Base-by-base conservation (phyloP, 2,113 vertebrate species). In the Actenoides lindsayi region DNA sequence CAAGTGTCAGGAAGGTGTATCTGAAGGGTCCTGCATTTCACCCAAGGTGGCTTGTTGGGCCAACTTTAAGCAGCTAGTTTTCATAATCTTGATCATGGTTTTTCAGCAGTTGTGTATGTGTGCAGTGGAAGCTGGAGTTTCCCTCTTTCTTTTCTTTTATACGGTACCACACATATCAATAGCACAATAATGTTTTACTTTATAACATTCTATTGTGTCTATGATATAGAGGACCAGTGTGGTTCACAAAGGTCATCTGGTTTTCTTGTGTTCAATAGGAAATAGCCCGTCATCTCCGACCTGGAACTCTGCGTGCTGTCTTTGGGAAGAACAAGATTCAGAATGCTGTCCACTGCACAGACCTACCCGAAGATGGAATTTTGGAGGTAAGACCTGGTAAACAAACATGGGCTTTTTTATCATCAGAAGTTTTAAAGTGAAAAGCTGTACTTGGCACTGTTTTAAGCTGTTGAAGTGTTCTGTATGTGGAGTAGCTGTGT, bases 281-380 rank as follows among this genome's bases (percentile, higher is more conserved):
- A 97, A 98, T 99, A 46, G 99, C 99, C 20, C 98, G 98, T 30
- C 98, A 98, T 76, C 98, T 99, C 27, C 98, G 99, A 31, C 99
- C 99, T 33, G 91, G 92, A 51, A 99, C 99, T 5, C 97, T 99
- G 83, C 98, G 99, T 30, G 99, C 99, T 30, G 73, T 98, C 44
- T 99, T 98, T 24, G 99, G 99, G 37, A 99, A 98, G 96, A 99
- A 98, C 85, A 99, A 98, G 97, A 96, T 99, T 93, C 99, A 99
- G 93, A 99, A 99, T 87, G 98, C 98, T 5, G 97, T 99, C 46
- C 99, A 99, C 96, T 99, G 99, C 67, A 99, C 99, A 2, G 99
- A 99, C 94, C 98, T 99, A 64, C 99, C 99, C 9, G 99, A 99
- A 79, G 99, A 99, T 33, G 96, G 98, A 12, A 93, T 98, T n/a